Percentiles rank a stretch among this genome's conserved stretches.
phyloP scores from a whole-genome alignment of 2,113 vertebrate species.

The Mobula birostris region DNA sequence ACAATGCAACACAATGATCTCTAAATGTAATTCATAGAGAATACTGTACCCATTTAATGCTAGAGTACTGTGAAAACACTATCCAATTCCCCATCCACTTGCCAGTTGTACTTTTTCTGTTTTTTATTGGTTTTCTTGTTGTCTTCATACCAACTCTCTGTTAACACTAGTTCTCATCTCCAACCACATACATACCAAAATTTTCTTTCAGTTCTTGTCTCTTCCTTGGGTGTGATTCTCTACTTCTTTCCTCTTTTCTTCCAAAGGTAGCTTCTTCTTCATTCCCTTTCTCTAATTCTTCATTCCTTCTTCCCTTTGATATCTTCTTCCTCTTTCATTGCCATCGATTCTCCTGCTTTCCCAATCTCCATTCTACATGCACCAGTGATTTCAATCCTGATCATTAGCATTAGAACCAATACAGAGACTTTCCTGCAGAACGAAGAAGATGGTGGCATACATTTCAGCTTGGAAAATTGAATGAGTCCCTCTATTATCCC shows the following conservation, averaged over 20 bases:
- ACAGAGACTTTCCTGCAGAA: background rate
- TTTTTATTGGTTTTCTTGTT: background rate
- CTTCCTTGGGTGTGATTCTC: background rate
- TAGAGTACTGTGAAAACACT: background rate
- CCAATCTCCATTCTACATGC: background rate
- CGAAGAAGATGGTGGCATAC: background rate
- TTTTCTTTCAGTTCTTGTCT: background rate
- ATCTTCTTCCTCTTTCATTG: background rate
- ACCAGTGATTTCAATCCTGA: background rate
- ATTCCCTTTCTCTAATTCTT: background rate
- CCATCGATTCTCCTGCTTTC: slow-evolving; percentile 38
- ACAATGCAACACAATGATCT: background rate
- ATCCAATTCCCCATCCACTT: background rate
- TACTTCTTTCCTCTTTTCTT: background rate
- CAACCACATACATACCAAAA: background rate
- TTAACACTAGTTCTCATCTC: background rate
- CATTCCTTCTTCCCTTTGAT: background rate
- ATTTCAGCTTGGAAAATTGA: background rate
- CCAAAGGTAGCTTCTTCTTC: background rate
- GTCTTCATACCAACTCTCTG: background rate
- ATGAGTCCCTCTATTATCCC: background rate
- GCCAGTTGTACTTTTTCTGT: background rate
- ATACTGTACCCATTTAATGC: background rate
- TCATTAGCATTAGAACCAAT: background rate
- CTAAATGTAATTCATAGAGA: background rate